Evolutionary conservation across 2,888 invertebrate genomes (phyloP), one percentile per base, ranked within the genome.

Genomic region (Ophion costatus): DNA sequence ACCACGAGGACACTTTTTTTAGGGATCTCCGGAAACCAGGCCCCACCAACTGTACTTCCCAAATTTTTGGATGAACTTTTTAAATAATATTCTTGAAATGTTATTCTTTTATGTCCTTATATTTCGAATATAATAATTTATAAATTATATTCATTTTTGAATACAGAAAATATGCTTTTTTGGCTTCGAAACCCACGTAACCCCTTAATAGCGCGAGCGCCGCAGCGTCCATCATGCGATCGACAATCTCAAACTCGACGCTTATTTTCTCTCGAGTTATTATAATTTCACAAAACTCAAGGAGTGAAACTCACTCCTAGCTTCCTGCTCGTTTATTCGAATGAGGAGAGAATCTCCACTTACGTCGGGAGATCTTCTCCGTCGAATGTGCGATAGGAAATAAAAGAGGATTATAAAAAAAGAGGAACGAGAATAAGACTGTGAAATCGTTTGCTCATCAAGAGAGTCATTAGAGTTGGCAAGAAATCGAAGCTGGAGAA

Each of bases 191-290:
- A 29, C 29, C 29, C 29, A 29, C 29, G 29, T 29, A 29, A 29
- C 29, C 29, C 29, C 29, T 29, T 29, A 74, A 74, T 63, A 22
- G 6, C 17, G 51, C n/a, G 5, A 5, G 45, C 24, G 9, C 33
- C 17, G 3, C 22, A 20, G 33, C 56, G n/a, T 29, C 2, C 57
- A 61, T 61, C 20, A n/a, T 24, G 17, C 14, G 9, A 14, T n/a
- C 63, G 6, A 74, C 63, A 61, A 74, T 67, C 69, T 20, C 22
- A 11, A 61, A 45, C 20, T 1, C 69, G 63, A 79, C 38, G 51
- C 69, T 11, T 38, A 73, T 83, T 83, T 79, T 74, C 74, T 74
- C 67, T 74, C 22, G 22, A 57, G 42, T 71, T 45, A 67, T 63
- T 6, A 45, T 77, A 33, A 76, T 59, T 77, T 69, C 57, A 69